Conservation (phyloP, 2,888 invertebrate species). For the Liodrosophila aerea region DNA sequence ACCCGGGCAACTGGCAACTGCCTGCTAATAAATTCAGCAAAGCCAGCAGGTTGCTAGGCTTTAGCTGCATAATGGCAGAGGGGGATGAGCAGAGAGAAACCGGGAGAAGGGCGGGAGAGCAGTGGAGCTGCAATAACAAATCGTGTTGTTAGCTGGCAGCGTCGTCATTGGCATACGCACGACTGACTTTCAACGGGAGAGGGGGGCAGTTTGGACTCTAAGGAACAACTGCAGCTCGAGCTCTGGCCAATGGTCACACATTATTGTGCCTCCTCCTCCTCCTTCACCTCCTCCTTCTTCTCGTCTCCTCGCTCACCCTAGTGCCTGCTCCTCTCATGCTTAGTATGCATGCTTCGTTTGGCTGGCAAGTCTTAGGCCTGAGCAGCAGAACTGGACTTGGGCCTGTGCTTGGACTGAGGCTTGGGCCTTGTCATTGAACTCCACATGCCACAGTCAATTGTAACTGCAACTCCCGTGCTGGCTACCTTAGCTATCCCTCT, state of each 20-base stretch:
- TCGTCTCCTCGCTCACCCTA: not conserved
- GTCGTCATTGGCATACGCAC: constrained; percentile 72
- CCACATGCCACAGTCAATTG: constrained; percentile 52
- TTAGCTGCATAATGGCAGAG: constrained; percentile 49
- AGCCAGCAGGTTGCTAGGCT: constrained; percentile 73
- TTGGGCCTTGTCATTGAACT: constrained; percentile 68
- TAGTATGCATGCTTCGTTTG: constrained; percentile 72
- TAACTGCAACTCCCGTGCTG: constrained; percentile 66
- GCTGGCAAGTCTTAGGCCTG: constrained; percentile 26
- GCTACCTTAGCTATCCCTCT: not conserved
- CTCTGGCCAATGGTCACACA: constrained; percentile 59
- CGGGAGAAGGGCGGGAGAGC: not conserved
- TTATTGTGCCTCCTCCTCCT: constrained; percentile 11
- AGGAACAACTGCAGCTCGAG: constrained; percentile 2
- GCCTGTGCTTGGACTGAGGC: constrained; percentile 8
- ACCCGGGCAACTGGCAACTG: constrained; percentile 40
- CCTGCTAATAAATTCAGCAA: constrained; percentile 72
- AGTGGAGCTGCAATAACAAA: constrained; percentile 67
- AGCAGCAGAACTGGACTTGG: constrained; percentile 29
- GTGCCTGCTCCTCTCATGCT: constrained; percentile 30
- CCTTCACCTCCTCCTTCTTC: not conserved
- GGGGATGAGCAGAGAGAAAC: not conserved
- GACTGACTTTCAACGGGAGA: constrained; percentile 45
- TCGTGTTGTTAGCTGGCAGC: constrained; percentile 73
- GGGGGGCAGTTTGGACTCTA: constrained; percentile 4